Percentiles rank a stretch among this genome's conserved stretches.
phyloP scores from a whole-genome alignment of 2,888 invertebrate genomes.

The Acleris cristana region DNA sequence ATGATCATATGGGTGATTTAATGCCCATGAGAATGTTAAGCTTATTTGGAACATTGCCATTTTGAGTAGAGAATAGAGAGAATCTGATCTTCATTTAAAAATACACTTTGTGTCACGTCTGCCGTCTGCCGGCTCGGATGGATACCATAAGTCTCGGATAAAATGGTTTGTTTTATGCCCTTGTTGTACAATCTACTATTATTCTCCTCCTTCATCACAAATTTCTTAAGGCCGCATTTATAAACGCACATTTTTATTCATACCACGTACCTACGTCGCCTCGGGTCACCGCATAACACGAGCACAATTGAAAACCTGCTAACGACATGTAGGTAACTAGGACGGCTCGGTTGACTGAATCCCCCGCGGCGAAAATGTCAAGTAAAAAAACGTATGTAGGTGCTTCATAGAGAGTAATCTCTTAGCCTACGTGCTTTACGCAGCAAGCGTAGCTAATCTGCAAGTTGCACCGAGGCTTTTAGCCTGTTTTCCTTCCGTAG shows the following conservation, averaged over 20 bases:
- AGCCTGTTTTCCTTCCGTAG: conserved; percentile 73
- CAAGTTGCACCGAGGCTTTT: conserved; percentile 72
- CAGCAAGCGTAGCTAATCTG: conserved; percentile 75
- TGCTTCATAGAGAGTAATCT: conserved; percentile 63
- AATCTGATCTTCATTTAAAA: no score
- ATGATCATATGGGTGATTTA: no score
- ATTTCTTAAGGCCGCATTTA: background rate
- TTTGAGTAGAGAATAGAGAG: no score
- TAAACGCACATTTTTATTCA: conserved; percentile 27
- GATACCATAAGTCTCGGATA: no score
- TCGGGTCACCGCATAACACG: conserved; percentile 31
- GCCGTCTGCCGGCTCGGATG: no score
- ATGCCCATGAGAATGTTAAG: no score
- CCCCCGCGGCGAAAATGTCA: conserved; percentile 41
- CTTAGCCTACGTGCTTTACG: conserved; percentile 69
- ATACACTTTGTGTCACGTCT: no score
- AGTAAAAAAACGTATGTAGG: conserved; percentile 17
- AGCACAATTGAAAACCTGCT: conserved; percentile 34
- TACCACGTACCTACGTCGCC: conserved; percentile 18
- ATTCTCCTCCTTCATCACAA: no score
- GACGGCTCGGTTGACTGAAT: conserved; percentile 39
- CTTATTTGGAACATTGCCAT: no score
- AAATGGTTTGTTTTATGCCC: no score
- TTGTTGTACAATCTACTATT: no score
- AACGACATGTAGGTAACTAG: conserved; percentile 41